Evolutionary conservation across 2,797 vertebrate genomes (phyloP).

Genomic region (Crenichthys baileyi): DNA sequence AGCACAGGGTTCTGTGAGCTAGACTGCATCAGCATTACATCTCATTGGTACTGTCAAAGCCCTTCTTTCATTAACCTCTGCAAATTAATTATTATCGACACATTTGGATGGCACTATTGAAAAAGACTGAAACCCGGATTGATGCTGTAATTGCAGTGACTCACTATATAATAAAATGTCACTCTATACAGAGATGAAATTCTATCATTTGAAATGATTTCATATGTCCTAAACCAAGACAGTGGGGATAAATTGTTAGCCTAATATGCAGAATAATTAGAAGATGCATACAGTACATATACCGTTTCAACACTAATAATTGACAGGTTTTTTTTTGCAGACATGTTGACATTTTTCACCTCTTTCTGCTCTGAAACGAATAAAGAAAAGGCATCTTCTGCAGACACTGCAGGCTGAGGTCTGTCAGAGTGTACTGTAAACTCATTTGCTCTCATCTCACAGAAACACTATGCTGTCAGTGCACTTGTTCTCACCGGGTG

Average conservation of each 20-base stretch:
- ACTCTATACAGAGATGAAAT: slow-evolving; percentile 45
- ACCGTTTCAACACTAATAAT: not conserved
- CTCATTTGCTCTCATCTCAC: slow-evolving; percentile 22
- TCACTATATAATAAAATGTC: slow-evolving; percentile 42
- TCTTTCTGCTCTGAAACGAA: not conserved
- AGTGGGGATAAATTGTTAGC: not conserved
- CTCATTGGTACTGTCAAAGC: slow-evolving; percentile 28
- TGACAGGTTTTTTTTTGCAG: not conserved
- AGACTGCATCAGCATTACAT: slow-evolving; percentile 14
- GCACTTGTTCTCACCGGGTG: slow-evolving; percentile 11
- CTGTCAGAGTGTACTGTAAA: slow-evolving; percentile 18
- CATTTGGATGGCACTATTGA: slow-evolving; percentile 31
- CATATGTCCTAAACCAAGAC: not conserved
- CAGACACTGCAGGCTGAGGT: slow-evolving; percentile 6
- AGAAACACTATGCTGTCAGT: slow-evolving; percentile 9
- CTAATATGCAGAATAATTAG: not conserved
- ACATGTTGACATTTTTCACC: not conserved
- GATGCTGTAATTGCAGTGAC: slow-evolving; percentile 49
- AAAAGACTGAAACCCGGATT: slow-evolving; percentile 45
- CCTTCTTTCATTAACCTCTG: slow-evolving; percentile 35
- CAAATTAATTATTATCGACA: slow-evolving; percentile 59
- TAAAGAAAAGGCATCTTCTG: slow-evolving; percentile 1
- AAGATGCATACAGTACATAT: slow-evolving; percentile 9
- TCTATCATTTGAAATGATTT: slow-evolving; percentile 33
- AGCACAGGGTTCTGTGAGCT: not conserved